Base-by-base conservation (phyloP, 2,888 invertebrate genomes). In the Caenorhabditis virilis region DNA sequence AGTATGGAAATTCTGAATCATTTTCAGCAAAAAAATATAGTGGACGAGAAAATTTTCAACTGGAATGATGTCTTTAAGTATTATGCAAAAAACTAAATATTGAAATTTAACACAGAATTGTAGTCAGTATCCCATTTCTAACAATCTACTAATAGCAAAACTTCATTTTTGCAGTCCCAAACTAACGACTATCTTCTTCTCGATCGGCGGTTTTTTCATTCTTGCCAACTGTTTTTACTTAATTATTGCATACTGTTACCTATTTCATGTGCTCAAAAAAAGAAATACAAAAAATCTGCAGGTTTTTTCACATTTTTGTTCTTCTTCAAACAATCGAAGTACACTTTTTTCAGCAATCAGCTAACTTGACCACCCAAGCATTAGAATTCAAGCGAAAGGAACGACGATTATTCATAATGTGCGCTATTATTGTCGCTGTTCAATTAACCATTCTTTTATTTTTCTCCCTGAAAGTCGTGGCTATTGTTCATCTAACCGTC, bases 391-490 rank as follows among this genome's bases (percentile, higher is more conserved):
- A 30, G 30, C 30, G 47, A 33, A 6, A 35, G 9, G 47, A 47
- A n/a, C 16, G 18, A 23, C 18, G 35, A 47, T n/a, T 47, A 13
- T 47, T 47, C 15, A 47, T 22, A 47, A 47, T 47, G 47, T 30
- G 47, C 22, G 20, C 47, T 11, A 47, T 47, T 47, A 47, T 35
- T 47, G 65, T 65, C 0, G 65, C 48, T 11, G 57, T 65, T 25
- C 65, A 65, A 65, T 45, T 65, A 11, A 18, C 59, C n/a, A 50
- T 53, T 18, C 30, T 65, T 1, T 48, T 52, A 20, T 53, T 65
- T 18, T 65, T 65, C 16, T 48, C 46, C 7, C 41, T 57, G 0
- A 57, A 65, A 27, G 49, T 54, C 11, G 35, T 42, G 2, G 39
- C 51, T 2, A 23, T 56, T 2, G 42, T 65, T 5, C 27, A 56